Evolutionary conservation across 2,113 vertebrate species (phyloP), one percentile per base, ranked within the genome.

Genomic region (Callocephalon fimbriatum): DNA sequence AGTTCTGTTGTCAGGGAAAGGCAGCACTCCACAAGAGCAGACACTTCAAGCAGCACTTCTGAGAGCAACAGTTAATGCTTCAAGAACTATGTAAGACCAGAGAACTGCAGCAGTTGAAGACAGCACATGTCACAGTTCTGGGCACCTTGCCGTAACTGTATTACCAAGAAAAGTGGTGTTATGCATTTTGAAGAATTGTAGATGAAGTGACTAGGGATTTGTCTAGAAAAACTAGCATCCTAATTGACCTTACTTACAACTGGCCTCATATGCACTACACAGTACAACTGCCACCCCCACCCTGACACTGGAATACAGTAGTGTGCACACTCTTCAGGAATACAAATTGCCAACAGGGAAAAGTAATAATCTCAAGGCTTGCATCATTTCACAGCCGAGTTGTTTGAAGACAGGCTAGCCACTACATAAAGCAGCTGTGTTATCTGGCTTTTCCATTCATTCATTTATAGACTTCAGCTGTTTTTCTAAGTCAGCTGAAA

Each of bases 341-440:
- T 80, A 89, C 74, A 83, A 90, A 96, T 81, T 95, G 85, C 83
- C 93, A 90, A 6, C 2, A 7, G 89, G 91, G 86, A 93, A 75
- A 91, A 92, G 92, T 67, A 98, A 97, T 97, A 95, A 97, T 94
- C 92, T 93, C 63, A 66, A 94, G 87, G 95, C 85, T 96, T 91
- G 93, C 95, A 97, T 96, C 95, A 83, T 98, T 98, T 98, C 97
- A 97, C 96, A 98, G 95, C 78, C 15, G 92, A 96, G 94, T 93
- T 95, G 94, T 91, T 91, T 95, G 92, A 96, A 97, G 86, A 92
- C 90, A 97, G 95, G 71, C 94, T 96, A 87, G 75, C 94, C 96
- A 81, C 92, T 96, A 96, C 79, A 81, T 67, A 95, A 95, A 96
- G 78, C 94, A 97, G 97, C 97, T 98, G 91, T 62, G 88, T 66